Evolutionary conservation across 2,797 vertebrate species (phyloP), one percentile per base, ranked within the genome.

Genomic region (Buphagus erythrorhynchus): DNA sequence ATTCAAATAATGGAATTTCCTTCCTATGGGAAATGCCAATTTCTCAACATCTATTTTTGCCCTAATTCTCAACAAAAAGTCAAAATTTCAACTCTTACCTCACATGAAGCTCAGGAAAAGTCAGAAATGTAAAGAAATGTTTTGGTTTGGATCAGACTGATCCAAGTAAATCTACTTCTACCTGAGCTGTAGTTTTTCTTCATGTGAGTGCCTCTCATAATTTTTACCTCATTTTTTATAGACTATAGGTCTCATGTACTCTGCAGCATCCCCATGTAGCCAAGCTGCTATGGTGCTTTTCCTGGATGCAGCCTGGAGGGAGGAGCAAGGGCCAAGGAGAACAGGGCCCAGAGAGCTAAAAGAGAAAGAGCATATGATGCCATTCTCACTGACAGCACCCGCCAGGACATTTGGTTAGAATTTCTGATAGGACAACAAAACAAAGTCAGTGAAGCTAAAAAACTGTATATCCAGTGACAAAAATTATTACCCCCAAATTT

Each of bases 1-100:
- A 73, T 80, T 95, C 90, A 93, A 94, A 86, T 95, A 95, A 97
- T 95, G 94, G 95, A 83, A 93, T 96, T 95, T 94, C 92, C 96
- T 75, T 88, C 96, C 95, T 86, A 71, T 67, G 93, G 91, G 96
- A 96, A 93, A 95, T 87, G 65, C 52, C 59, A 68, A 59, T 63
- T 63, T 92, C 90, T 93, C 89, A 85, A 59, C 67, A 73, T 73
- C 85, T 87, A 91, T 82, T 95, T 95, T 93, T 95, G 86, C 45
- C 94, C 86, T 97, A 62, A 91, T 93, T 97, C 85, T 67, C 17
- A 89, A 76, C 31, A 88, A 86, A 81, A 87, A 76, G 72, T 59
- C 48, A 66, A 69, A 89, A 91, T 79, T 55, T 89, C 68, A 89
- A 66, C 59, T 85, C 80, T 73, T 87, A 59, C 40, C 62, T 76